Base-by-base conservation (phyloP, 2,113 vertebrate species). In the Canis aureus region DNA sequence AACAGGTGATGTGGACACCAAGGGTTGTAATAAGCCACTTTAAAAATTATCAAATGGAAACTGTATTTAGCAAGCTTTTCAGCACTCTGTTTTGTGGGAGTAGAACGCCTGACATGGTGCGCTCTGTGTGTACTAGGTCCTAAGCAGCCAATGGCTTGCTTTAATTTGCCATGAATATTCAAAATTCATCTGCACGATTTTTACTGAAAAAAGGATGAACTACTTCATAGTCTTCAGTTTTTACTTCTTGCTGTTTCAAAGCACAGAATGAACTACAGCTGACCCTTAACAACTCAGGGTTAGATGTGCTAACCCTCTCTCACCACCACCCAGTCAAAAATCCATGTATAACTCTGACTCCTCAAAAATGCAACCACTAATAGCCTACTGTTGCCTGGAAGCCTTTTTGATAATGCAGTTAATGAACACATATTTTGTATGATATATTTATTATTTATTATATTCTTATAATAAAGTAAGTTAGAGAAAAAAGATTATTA, bases 111-210 rank as follows among this genome's bases (percentile, higher is more conserved):
- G 51, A 78, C 3, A n/a, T 0, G 43, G 20, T 13, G 23, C 3
- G 55, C 3, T 66, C 23, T 55, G 15, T 8, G 23, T 20, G 11
- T 43, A n/a, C 8, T 29, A 10, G 4, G 35, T 76, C 17, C 87
- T 83, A n/a, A 89, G 67, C 6, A 55, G 13, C 22, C 59, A 51
- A 0, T 78, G 78, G 17, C 27, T n/a, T 80, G 8, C 71, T 97
- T 80, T 76, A 67, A 69, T 81, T 94, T 78, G 49, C 51, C 73
- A 67, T 32, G 60, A 86, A 92, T 57, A 38, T 82, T 96, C 84
- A 92, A 89, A 94, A 27, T 43, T 67, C 5, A 12, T n/a, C 55
- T 55, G 22, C 2, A 53, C 4, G 1, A 35, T 62, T 91, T 94
- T 83, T 81, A 91, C 25, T 16, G 32, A 85, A 86, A 90, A 66